Conservation (phyloP, 2,888 invertebrate genomes). For the Hirtodrosophila cameraria region DNA sequence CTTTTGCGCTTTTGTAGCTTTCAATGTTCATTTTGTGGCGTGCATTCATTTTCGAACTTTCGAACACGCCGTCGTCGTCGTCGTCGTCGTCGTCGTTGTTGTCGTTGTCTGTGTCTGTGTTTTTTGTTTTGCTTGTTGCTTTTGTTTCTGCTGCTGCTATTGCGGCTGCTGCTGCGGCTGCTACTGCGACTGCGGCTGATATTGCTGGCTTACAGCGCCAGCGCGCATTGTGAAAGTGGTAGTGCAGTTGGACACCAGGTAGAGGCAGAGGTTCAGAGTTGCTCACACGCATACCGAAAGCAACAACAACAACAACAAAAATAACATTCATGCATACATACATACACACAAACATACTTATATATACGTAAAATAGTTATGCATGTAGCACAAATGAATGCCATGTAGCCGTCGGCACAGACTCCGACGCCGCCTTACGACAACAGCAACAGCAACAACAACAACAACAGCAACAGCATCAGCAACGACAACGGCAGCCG, state of each 20-base stretch:
- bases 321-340: conserved; percentile 22
- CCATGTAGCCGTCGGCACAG: conserved; percentile 70
- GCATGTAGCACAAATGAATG: conserved; percentile 78
- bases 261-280: conserved; percentile 49
- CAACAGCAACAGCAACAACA: conserved; percentile 39
- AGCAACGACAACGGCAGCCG: conserved; percentile 29
- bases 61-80: conserved; percentile 43
- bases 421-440: conserved; percentile 67
- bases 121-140: conserved; percentile 49
- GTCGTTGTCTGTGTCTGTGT: no score
- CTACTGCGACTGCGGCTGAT: conserved; percentile 5
- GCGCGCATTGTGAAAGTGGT: conserved; percentile 70
- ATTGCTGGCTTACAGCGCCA: conserved; percentile 39
- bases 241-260: conserved; percentile 74
- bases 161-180: conserved; percentile 13
- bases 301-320: no score
- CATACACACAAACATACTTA: conserved; percentile 16
- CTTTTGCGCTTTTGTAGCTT: conserved; percentile 51
- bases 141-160: conserved; percentile 30
- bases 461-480: conserved; percentile 15
- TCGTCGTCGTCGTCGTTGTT: conserved; percentile 25
- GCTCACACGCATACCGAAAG: conserved; percentile 45
- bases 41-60: conserved; percentile 73
- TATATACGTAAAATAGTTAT: conserved; percentile 64
- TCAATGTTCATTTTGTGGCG: conserved; percentile 66